Conservation (phyloP, 2,113 vertebrate genomes). For the Brachypteracias leptosomus region DNA sequence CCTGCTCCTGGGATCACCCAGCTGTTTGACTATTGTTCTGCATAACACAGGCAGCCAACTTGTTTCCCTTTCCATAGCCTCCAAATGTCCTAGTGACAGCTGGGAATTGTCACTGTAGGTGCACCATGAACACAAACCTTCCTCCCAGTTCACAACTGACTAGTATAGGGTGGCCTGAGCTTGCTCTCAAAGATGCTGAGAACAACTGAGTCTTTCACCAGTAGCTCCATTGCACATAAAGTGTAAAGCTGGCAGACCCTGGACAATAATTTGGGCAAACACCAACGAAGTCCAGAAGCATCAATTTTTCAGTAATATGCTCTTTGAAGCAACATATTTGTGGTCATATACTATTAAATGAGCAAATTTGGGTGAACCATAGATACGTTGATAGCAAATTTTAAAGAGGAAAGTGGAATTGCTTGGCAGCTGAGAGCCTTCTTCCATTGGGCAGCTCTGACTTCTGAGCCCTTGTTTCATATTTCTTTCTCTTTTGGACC, state of each 20-base stretch:
- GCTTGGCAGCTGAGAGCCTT: neutral
- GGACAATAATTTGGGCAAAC: neutral
- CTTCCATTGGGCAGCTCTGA: neutral
- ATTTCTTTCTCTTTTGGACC: neutral
- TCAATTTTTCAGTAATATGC: neutral
- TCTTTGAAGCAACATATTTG: neutral
- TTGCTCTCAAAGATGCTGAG: neutral
- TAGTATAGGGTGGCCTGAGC: neutral
- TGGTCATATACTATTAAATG: neutral
- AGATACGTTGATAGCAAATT: neutral
- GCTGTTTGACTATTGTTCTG: neutral
- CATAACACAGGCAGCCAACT: neutral
- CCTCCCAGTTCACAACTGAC: neutral
- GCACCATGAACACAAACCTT: neutral
- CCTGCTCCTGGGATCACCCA: neutral
- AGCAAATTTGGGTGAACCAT: neutral
- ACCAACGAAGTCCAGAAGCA: neutral
- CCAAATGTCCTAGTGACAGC: neutral
- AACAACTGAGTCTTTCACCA: neutral
- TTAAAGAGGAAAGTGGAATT: neutral
- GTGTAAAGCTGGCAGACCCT: neutral
- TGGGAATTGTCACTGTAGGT: neutral
- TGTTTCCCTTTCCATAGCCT: neutral
- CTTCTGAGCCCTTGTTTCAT: neutral
- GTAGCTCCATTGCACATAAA: neutral